Conservation (phyloP, 2,888 invertebrate genomes). For the Phaedon cochleariae region DNA sequence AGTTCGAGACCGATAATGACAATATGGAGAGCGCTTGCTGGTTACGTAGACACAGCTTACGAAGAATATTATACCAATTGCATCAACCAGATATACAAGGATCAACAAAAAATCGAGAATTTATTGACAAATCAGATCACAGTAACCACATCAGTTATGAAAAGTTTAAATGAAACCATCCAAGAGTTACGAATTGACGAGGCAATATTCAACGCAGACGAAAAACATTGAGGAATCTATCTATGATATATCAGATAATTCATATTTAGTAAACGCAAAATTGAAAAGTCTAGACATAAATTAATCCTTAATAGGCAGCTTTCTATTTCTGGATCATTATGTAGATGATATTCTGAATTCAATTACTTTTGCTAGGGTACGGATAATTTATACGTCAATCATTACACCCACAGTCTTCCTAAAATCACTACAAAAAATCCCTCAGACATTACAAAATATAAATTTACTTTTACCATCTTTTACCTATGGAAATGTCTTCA, state of each 20-base stretch:
- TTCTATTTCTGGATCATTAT: neutral
- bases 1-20: too few species aligned
- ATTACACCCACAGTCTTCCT: too few species aligned
- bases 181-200: too few species aligned
- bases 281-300: neutral
- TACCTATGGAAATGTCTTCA: neutral
- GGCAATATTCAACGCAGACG: neutral
- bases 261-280: too few species aligned
- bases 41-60: neutral
- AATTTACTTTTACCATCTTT: neutral
- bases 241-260: too few species aligned
- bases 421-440: too few species aligned
- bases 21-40: neutral
- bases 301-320: neutral
- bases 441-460: too few species aligned
- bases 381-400: neutral
- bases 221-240: too few species aligned
- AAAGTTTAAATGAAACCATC: too few species aligned
- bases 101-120: conserved; percentile 1
- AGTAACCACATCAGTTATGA: conserved; percentile 5
- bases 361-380: neutral
- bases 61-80: neutral
- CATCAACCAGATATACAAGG: neutral
- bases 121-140: conserved; percentile 8
- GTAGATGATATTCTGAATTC: neutral